Conservation (phyloP, 2,888 invertebrate species). For the Drosophila peninsularis region DNA sequence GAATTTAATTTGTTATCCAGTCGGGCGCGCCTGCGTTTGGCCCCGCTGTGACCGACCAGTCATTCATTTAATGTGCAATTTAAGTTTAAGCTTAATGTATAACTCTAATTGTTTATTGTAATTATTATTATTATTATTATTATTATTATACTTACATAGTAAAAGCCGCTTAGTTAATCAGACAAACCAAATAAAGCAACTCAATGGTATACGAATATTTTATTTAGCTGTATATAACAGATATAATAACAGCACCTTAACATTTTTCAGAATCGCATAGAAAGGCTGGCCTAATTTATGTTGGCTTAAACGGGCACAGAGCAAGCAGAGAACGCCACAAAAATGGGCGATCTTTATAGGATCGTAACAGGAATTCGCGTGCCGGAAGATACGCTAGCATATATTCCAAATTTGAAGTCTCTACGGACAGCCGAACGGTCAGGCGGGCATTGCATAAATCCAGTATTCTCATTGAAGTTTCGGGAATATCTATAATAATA, state of each 20-base stretch:
- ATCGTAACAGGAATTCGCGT: too few relatives aligned
- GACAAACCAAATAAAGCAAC: slow-evolving; percentile 62
- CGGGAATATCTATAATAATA: too few relatives aligned
- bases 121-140: slow-evolving; percentile 24
- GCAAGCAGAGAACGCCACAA: too few relatives aligned
- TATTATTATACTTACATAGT: slow-evolving; percentile 36
- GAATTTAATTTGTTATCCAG: slow-evolving; percentile 42
- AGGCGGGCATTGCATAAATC: too few relatives aligned
- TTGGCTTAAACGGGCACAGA: too few relatives aligned
- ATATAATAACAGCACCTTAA: too few relatives aligned
- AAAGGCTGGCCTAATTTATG: neutral
- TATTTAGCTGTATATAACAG: neutral
- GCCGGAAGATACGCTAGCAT: too few relatives aligned
- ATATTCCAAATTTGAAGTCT: too few relatives aligned
- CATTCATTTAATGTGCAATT: slow-evolving; percentile 66
- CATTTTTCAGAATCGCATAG: neutral
- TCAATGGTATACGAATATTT: slow-evolving; percentile 15
- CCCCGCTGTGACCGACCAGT: slow-evolving; percentile 49
- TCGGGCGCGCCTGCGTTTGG: slow-evolving; percentile 56
- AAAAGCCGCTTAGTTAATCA: slow-evolving; percentile 57
- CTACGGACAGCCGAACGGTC: too few relatives aligned
- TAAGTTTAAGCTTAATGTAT: slow-evolving; percentile 65
- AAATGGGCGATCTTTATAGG: too few relatives aligned
- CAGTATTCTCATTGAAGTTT: too few relatives aligned
- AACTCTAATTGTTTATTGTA: slow-evolving; percentile 55